A percentile compares a stretch with the other conserved stretches of the same genome.
These are phyloP conservation scores for Macrocentrus cingulum DNA, from an alignment of 1,140 invertebrate genomes.

Conservation along the genomic window DNA sequence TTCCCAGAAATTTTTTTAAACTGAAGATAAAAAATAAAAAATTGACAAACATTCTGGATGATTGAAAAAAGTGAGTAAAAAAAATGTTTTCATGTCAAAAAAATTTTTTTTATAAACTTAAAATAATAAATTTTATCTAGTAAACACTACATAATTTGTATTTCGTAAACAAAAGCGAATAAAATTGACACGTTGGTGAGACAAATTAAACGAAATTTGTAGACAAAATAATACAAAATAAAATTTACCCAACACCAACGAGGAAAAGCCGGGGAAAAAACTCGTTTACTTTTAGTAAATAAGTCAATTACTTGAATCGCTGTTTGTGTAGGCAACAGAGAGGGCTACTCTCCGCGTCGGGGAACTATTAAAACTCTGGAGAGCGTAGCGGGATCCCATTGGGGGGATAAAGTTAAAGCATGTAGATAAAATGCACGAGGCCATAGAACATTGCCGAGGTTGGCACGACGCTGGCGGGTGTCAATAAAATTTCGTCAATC, in stretches of 20 bases:
- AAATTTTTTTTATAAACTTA: too few species aligned
- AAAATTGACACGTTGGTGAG: too few species aligned
- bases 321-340: neutral
- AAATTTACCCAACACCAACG: slow-evolving; percentile 9
- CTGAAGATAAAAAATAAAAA: too few species aligned
- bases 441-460: slow-evolving; percentile 4
- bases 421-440: slow-evolving; percentile 23
- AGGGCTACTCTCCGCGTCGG: slow-evolving; percentile 1
- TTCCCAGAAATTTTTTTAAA: too few species aligned
- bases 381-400: slow-evolving; percentile 12
- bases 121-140: too few species aligned
- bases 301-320: slow-evolving; percentile 22
- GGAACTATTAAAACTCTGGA: slow-evolving; percentile 24
- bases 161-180: too few species aligned
- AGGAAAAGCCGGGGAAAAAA: slow-evolving; percentile 9
- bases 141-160: too few species aligned
- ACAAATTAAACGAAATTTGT: too few species aligned
- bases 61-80: too few species aligned
- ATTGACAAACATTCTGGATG: too few species aligned
- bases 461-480: slow-evolving; percentile 18
- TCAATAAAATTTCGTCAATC: slow-evolving; percentile 1
- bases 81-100: too few species aligned
- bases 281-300: slow-evolving; percentile 16
- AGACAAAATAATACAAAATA: neutral
- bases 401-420: slow-evolving; percentile 22